A percentile compares a stretch with the other conserved stretches of the same genome.
Conservation (phyloP, 1,140 invertebrate genomes). For the Hermatobates lingyangjiaoensis region DNA sequence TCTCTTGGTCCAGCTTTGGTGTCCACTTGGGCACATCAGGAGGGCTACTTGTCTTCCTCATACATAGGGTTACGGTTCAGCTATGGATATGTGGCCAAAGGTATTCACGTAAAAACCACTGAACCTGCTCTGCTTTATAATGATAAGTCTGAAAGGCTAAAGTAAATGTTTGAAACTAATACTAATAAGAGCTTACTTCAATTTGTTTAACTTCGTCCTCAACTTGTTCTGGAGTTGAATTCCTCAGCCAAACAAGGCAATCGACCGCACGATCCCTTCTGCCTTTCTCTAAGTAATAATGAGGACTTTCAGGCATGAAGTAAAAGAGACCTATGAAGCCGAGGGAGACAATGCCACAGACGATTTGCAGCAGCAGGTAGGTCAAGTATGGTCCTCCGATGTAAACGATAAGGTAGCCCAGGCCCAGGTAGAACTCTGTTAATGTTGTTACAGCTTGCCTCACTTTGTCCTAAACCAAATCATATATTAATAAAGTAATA, state of each 20-base stretch:
- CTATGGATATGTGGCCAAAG: too few relatives aligned
- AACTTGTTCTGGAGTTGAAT: background rate
- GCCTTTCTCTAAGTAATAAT: background rate
- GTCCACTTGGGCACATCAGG: too few relatives aligned
- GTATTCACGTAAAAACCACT: too few relatives aligned
- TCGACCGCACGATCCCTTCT: background rate
- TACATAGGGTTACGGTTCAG: too few relatives aligned
- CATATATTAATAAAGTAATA: too few relatives aligned
- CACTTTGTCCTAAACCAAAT: background rate
- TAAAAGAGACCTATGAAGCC: background rate
- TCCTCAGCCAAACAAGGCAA: background rate
- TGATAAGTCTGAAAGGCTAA: too few relatives aligned
- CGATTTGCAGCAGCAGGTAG: background rate
- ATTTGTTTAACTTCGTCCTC: background rate
- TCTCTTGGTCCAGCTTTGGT: too few relatives aligned
- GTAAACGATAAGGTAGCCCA: background rate
- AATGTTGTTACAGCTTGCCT: background rate
- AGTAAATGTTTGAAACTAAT: too few relatives aligned
- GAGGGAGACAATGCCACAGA: background rate
- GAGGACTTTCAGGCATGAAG: background rate
- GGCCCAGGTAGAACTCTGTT: background rate
- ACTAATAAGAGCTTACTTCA: background rate
- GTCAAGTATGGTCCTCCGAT: background rate
- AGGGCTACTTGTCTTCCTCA: too few relatives aligned
- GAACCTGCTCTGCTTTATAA: too few relatives aligned